Evolutionary conservation across 2,797 vertebrate species (phyloP).

Genomic region (Amphiprion clarkii): DNA sequence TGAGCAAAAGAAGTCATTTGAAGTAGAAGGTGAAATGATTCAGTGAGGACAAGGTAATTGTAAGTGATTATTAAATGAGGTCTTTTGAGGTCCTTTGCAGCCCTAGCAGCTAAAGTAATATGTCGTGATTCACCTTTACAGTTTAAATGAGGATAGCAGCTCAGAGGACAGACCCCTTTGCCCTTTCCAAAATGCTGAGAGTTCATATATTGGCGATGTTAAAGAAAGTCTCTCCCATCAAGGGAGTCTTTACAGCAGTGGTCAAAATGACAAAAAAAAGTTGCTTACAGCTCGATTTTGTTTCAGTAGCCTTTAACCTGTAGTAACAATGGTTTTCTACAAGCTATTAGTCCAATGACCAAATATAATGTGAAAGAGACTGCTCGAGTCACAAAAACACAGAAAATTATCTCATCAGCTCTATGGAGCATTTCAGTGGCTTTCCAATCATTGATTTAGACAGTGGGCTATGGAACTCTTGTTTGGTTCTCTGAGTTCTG

Average conservation of each 20-base stretch:
- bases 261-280: not conserved
- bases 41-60: not conserved
- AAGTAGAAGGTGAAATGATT: conserved; percentile 3
- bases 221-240: not conserved
- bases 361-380: not conserved
- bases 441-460: not conserved
- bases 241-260: conserved; percentile 2
- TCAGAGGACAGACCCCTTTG: not conserved
- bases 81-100: conserved; percentile 22
- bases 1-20: not conserved
- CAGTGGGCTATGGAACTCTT: not conserved
- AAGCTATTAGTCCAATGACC: not conserved
- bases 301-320: not conserved
- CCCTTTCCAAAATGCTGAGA: conserved; percentile 9
- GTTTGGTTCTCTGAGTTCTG: not conserved
- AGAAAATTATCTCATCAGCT: not conserved
- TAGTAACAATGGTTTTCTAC: not conserved
- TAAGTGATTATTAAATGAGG: conserved; percentile 4
- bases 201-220: not conserved
- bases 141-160: conserved; percentile 13
- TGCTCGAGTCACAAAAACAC: no score
- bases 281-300: not conserved
- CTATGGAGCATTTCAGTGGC: not conserved
- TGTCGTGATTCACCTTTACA: conserved; percentile 44
- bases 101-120: conserved; percentile 7